Evolutionary conservation across 2,113 vertebrate genomes (phyloP).

Genomic region (Heliornis fulica): DNA sequence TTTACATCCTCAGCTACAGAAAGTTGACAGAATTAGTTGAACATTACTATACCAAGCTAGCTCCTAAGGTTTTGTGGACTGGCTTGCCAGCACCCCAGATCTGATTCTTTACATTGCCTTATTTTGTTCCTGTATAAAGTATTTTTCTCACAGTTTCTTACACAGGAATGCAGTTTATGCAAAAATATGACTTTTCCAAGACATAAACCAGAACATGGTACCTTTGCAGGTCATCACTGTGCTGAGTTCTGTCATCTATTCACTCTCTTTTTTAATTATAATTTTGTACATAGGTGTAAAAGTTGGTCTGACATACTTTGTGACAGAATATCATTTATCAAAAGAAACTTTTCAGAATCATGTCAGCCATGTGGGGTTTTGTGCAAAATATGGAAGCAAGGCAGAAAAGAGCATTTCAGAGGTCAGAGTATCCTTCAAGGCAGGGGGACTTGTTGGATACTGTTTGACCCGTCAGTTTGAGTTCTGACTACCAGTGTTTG

Average conservation of each 20-base stretch:
- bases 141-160: not conserved
- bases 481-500: not conserved
- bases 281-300: not conserved
- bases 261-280: not conserved
- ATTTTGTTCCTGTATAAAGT: not conserved
- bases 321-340: not conserved
- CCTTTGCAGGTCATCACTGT: not conserved
- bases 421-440: not conserved
- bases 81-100: not conserved
- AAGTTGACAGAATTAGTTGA: not conserved
- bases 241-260: not conserved
- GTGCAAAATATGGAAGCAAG: not conserved
- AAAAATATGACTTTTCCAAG: not conserved
- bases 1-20: not conserved
- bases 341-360: not conserved
- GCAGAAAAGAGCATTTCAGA: not conserved
- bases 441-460: not conserved
- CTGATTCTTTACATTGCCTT: not conserved
- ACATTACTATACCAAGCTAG: not conserved
- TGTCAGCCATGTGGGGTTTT: rapidly evolving
- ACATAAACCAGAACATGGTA: not conserved
- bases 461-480: not conserved
- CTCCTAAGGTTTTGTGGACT: not conserved
- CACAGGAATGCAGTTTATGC: not conserved
- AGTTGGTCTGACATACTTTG: too few species aligned